Evolutionary conservation across 2,797 vertebrate genomes (phyloP), one percentile per base, ranked within the genome.

Genomic region (Pseudochaenichthys georgianus): DNA sequence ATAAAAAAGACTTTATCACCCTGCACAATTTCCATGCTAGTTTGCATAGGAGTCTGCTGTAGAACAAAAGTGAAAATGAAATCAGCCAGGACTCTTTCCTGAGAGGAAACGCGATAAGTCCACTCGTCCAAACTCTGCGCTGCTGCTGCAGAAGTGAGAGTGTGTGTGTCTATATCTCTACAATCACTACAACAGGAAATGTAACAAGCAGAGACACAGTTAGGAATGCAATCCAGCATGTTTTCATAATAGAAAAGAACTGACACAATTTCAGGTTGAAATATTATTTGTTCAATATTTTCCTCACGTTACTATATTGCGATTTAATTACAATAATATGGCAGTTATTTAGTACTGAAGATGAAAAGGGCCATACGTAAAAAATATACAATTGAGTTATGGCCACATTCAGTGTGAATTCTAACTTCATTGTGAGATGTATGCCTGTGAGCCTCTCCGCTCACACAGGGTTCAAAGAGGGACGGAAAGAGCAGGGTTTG

Each of bases 21-120:
- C 54, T 17, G 54, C 21, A 47, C 23, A 57, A 12, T 74, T 80
- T 84, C 80, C 61, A 73, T 50, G 62, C 28, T 64, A 9, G 16
- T 41, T 59, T 57, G 73, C 6, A 13, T 13, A 69, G 58, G 68
- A 76, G 73, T 68, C 11, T 10, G 59, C 42, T 63, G 63, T 43
- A 54, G 70, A 43, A 83, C 65, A 77, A 74, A 74, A 62, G 34
- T 16, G 21, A 80, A 87, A 87, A 87, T 77, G 84, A 88, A 90
- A 83, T 82, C 77, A 88, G 78, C 86, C 83, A 75, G 61, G 78
- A 72, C 57, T 75, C 79, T 89, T 94, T 90, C 92, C 92, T 89
- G 75, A 84, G 81, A 91, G 89, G 91, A 94, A 94, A 89, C 68
- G 50, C 0, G 80, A 91, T 89, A 85, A 89, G 80, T 80, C 60